phyloP scores from a whole-genome alignment of 2,797 vertebrate genomes.

The Aeoliscus strigatus region DNA sequence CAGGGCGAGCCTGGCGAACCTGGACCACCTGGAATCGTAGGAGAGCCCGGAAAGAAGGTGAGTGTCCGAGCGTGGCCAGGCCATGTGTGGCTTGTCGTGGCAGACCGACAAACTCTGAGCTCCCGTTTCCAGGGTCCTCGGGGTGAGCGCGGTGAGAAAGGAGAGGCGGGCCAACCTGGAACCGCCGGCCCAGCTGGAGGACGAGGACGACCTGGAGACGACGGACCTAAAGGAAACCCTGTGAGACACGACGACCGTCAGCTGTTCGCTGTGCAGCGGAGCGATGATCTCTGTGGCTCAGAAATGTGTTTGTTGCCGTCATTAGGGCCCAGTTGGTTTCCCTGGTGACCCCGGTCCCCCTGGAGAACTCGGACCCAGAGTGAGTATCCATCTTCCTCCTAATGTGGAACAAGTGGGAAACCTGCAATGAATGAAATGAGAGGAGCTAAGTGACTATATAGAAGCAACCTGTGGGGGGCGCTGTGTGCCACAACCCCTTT shows the following conservation, averaged over 20 bases:
- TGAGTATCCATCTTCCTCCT: constrained; percentile 86
- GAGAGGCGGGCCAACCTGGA: constrained; percentile 92
- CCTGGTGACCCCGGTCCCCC: constrained; percentile 97
- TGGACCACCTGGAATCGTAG: constrained; percentile 92
- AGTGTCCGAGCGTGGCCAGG: no score
- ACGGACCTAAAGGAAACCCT: constrained; percentile 97
- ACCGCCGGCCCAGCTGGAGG: constrained; percentile 92
- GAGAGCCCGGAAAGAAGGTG: constrained; percentile 88
- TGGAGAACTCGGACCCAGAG: constrained; percentile 90
- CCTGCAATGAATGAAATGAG: no score
- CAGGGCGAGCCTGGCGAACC: constrained; percentile 97
- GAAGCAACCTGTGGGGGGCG: no score
- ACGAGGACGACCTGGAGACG: constrained; percentile 96
- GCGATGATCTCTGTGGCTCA: constrained; percentile 1
- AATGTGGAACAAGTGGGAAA: no score
- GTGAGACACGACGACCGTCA: constrained; percentile 79
- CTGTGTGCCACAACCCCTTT: no score
- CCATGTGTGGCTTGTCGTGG: no score
- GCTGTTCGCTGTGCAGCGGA: no score
- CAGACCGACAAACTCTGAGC: background rate
- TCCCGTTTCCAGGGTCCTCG: constrained; percentile 84
- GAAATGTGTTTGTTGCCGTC: no score
- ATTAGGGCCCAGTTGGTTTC: constrained; percentile 95
- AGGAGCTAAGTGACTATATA: no score
- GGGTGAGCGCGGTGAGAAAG: constrained; percentile 98